These are phyloP conservation scores for Leucophenga maculata DNA, from an alignment of 2,888 invertebrate genomes.

Conservation along the genomic window DNA sequence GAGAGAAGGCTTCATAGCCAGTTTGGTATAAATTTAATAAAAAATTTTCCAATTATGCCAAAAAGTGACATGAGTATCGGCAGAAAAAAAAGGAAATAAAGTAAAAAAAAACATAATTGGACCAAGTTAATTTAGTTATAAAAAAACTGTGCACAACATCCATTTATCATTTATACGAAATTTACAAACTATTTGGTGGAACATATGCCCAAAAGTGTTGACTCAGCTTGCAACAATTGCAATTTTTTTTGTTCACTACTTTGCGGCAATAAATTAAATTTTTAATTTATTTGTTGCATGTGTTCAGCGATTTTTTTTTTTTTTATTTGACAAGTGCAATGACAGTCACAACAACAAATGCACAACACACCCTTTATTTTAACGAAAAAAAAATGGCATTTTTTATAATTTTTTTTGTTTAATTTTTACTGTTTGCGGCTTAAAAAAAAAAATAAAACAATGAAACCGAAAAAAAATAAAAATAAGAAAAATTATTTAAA, in stretches of 20 bases:
- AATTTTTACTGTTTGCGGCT: neutral
- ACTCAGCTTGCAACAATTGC: conserved; percentile 52
- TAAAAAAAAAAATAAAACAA: neutral
- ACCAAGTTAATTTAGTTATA: no score
- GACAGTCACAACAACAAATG: neutral
- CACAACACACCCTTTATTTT: no score
- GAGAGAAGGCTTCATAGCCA: no score
- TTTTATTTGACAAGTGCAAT: neutral
- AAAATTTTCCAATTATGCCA: no score
- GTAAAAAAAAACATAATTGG: no score
- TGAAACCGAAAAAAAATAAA: neutral
- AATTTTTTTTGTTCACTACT: neutral
- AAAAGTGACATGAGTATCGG: no score
- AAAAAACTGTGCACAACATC: no score
- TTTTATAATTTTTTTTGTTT: neutral
- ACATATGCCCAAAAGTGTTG: no score
- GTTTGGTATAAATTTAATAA: no score
- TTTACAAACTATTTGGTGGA: no score
- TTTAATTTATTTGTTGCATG: neutral
- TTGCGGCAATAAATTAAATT: neutral
- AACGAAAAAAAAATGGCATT: neutral
- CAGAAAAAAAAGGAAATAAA: no score
- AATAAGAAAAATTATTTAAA: neutral
- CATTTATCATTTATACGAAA: no score
- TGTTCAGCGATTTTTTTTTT: neutral